Base-by-base conservation (phyloP, 2,113 vertebrate genomes). In the Petromus typicus region DNA sequence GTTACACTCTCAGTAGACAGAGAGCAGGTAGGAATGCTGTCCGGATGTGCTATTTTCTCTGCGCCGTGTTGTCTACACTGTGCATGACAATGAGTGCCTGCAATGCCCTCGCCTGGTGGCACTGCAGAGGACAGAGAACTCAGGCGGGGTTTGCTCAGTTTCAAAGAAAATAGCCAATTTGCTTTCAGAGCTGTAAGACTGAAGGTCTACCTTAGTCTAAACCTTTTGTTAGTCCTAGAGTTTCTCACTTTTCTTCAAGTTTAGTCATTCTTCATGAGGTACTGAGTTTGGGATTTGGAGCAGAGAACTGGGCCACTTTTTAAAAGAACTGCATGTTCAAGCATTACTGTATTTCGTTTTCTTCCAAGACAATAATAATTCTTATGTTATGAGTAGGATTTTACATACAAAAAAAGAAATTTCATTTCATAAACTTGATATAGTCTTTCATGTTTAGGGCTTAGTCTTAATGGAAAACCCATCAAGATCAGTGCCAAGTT, bases 351-450 rank as follows among this genome's bases (percentile, higher is more conserved):
- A 69, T 88, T 87, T 86, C 18, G 40, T 86, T 81, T 78, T 82
- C 61, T 67, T 95, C n/a, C 32, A 80, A 87, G 59, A 83, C n/a
- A 89, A 86, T 25, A 91, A n/a, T 43, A 61, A 67, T 9, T 54
- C 45, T 89, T 95, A 57, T 34, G 61, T 66, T 32, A 71, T 69
- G 5, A 51, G 51, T 32, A 82, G 14, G 16, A 81, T 78, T 95
- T 93, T 89, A 48, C 17, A 61, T 61, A 9, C 4, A 59, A 48
- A 6, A 48, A 67, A 73, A 80, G 67, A 67, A 73, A 81, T 93
- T 87, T 95, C 40, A 86, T 59, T 94, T 59, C 90, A 54, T 64
- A 86, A 82, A 79, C 86, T 91, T 69, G 56, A 86, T 93, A 17
- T 18, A 78, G 0, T 76, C 48, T 66, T 90, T 18, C 40, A 78